Evolutionary conservation across 1,140 invertebrate genomes (phyloP), one percentile per base, ranked within the genome.

Genomic region (Oncopodura yosiiana): DNA sequence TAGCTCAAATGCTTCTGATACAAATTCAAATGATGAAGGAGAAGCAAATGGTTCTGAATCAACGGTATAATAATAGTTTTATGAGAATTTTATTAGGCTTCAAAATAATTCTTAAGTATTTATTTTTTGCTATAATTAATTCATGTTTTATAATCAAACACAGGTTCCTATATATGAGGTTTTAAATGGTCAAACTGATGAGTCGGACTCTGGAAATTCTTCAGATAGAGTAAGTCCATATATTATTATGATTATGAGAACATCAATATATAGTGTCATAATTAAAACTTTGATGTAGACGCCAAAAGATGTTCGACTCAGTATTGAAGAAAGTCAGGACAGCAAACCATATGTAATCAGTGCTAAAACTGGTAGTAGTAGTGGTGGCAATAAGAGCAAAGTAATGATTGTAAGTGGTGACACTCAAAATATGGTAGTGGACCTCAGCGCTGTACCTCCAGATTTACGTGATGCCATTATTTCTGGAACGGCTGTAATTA

Each of bases 381-480:
- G 42, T 19, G 14, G 19, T 29, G 43, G 30, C 19, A 46, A 55
- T 41, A 44, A 49, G 2, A 45, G 43, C 21, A 61, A 61, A 54
- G 62, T 64, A 49, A 64, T 64, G 62, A 49, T 64, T 32, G 59
- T 64, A 24, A 53, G 56, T 18, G 62, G 62, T 38, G 62, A 64
- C 53, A 58, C 58, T 53, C 58, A 64, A 51, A 64, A 64, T 29
- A 55, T 64, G 30, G 62, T 64, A 19, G 62, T 64, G 43, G 62
- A 64, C 27, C 38, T 64, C 32, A 59, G 52, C 38, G 58, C 41
- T 38, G 58, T 64, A n/a, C 62, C 62, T 1, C 53, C 41, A n/a
- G 58, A 61, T 21, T 38, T 64, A 21, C 34, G 59, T 19, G 53
- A 61, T 2, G 62, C 62, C 32, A 64, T 64, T 24, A 46, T 64